Base-by-base conservation (phyloP, 2,797 vertebrate species). In the Girardinus metallicus region DNA sequence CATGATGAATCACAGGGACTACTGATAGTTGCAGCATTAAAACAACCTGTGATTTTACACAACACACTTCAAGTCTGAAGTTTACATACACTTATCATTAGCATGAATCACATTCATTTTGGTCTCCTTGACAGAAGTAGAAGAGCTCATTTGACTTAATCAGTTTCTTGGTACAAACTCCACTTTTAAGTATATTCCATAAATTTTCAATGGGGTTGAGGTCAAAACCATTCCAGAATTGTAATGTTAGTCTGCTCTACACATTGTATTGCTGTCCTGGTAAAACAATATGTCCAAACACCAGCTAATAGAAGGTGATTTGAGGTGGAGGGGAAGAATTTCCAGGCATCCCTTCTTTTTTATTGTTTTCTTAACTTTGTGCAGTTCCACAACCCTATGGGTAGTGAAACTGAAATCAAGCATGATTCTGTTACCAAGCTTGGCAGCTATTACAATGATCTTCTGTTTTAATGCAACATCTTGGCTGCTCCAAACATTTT, bases 1-100 rank as follows among this genome's bases (percentile, higher is more conserved):
- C 36, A 73, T 62, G 34, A 60, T 41, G 55, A 64, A 83, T 81
- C 29, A 75, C 8, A 77, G 49, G 29, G 39, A n/a, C 41, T 57
- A 36, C 31, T n/a, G 4, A 49, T 29, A 62, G 31, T 46, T 29
- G 47, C 29, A 36, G 29, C 68, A 49, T 64, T 76, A 76, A 12
- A 77, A 71, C 7, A 78, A 44, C 70, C 41, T 10, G 43, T 29
- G 47, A 11, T 47, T 75, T 43, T 60, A 18, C 26, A n/a, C 29
- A 43, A 34, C 8, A 36, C 62, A 18, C 60, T 36, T 68, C 31
- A 23, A 68, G 36, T 26, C 36, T 39, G 36, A 68, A 41, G 36
- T 68, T 68, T 68, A 68, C 9, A 2, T 41, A 41, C 36, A 39
- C 18, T 26, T 10, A 12, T 68, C 64, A 68, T 68, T 23, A 39